Evolutionary conservation across 2,888 invertebrate species (phyloP), one percentile per base, ranked within the genome.

Genomic region (Patella depressa): DNA sequence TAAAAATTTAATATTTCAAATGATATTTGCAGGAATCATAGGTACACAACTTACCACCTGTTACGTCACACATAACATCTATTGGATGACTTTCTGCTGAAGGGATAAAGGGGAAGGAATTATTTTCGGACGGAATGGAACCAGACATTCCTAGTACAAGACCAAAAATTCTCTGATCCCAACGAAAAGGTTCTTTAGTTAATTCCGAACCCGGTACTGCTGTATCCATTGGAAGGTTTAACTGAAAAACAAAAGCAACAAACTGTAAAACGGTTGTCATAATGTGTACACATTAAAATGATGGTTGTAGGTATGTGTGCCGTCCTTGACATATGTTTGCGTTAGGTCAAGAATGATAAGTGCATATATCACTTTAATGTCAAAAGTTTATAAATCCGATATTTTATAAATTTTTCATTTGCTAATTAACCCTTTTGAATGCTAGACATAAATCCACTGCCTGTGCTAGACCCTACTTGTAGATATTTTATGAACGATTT

Each of bases 81-180:
- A 99, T 96, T 0, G 98, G 97, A 59, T 98, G 97, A 75, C 95
- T 94, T 90, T 99, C 98, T 77, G 97, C 97, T 14, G 98, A 96
- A 57, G 98, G 98, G 78, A 96, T 93, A 80, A 86, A 91, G 5
- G 87, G 82, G 74, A 85, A 86, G 12, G 81, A 80, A 88, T 96
- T 73, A 95, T 85, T 79, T 2, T 96, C 95, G 14, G 90, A 89
- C 3, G 97, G 98, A 71, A 97, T 97, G 55, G 88, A 88, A 5
- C 98, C 98, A 69, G 98, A 95, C 90, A 99, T 93, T 81, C 98
- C 93, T 77, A 99, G 93, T 72, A 99, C 98, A 88, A 99, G 93
- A 3, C 98, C 96, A 93, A 98, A 99, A 80, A 99, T 93, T 85
- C 99, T 94, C 93, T 99, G 99, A 93, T 99, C 99, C 99, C 99